phyloP scores from a whole-genome alignment of 2,888 invertebrate genomes.

The Drosophila ochracea region DNA sequence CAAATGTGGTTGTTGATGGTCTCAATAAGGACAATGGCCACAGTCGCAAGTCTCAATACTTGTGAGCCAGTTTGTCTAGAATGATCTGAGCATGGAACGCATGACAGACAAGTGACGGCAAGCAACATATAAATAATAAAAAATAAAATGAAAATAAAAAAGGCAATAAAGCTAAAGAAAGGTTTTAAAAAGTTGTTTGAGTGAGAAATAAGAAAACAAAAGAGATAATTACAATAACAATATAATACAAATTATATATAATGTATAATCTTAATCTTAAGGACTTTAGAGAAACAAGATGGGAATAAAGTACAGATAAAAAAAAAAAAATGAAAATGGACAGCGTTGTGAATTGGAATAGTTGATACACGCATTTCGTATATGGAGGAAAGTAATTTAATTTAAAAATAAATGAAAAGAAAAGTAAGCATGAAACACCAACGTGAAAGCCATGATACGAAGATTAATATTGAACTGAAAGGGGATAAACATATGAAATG shows the following conservation, averaged over 20 bases:
- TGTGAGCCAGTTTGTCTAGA: neutral
- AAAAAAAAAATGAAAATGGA: neutral
- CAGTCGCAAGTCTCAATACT: slow-evolving; percentile 1
- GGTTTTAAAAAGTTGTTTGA: neutral
- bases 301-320: neutral
- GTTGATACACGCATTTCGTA: neutral
- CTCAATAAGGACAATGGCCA: slow-evolving; percentile 46
- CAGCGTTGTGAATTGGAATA: neutral
- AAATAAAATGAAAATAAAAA: neutral
- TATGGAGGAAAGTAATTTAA: neutral
- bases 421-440: neutral
- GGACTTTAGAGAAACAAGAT: too few species aligned
- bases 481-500: neutral
- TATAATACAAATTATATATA: neutral
- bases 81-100: neutral
- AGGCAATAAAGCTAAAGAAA: neutral
- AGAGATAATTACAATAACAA: neutral
- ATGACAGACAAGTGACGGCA: slow-evolving; percentile 2
- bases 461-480: neutral
- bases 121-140: slow-evolving; percentile 12
- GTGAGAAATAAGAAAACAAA: neutral
- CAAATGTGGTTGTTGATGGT: slow-evolving; percentile 51
- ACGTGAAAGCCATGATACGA: neutral
- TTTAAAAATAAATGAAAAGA: neutral
- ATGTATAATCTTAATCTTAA: neutral